Conservation (phyloP, 2,113 vertebrate species). For the Irena cyanogastra region DNA sequence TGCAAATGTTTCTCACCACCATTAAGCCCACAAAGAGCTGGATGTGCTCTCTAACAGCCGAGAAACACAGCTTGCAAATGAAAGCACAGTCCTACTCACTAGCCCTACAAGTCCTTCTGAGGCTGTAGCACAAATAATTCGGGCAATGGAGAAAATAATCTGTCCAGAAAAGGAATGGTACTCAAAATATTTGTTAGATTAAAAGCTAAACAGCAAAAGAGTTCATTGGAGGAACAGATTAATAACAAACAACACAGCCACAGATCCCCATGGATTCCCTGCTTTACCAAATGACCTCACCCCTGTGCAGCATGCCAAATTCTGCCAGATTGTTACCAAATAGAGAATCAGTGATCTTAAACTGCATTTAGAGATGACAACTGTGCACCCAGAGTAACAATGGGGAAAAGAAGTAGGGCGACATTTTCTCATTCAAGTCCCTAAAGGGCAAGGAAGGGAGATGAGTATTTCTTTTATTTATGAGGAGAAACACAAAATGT, state of each 20-base stretch:
- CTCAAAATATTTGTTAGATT: constrained; percentile 5
- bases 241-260: not conserved
- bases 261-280: not conserved
- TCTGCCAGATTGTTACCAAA: constrained; percentile 27
- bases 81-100: not conserved
- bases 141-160: not conserved
- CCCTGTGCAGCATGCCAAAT: not conserved
- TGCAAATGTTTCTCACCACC: not conserved
- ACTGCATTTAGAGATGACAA: not conserved
- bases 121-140: not conserved
- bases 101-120: not conserved
- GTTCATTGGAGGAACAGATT: not conserved
- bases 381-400: not conserved
- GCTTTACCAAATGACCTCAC: constrained; percentile 18
- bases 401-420: not conserved
- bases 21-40: not conserved
- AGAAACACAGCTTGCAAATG: not conserved
- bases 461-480: not conserved
- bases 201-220: not conserved
- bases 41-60: not conserved
- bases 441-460: not conserved
- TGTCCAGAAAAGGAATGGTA: constrained; percentile 6
- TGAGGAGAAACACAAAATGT: not conserved
- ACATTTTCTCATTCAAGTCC: not conserved
- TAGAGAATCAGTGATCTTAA: constrained; percentile 1